Evolutionary conservation across 2,888 invertebrate species (phyloP), one percentile per base, ranked within the genome.

Genomic region (Cheilosia pagana): DNA sequence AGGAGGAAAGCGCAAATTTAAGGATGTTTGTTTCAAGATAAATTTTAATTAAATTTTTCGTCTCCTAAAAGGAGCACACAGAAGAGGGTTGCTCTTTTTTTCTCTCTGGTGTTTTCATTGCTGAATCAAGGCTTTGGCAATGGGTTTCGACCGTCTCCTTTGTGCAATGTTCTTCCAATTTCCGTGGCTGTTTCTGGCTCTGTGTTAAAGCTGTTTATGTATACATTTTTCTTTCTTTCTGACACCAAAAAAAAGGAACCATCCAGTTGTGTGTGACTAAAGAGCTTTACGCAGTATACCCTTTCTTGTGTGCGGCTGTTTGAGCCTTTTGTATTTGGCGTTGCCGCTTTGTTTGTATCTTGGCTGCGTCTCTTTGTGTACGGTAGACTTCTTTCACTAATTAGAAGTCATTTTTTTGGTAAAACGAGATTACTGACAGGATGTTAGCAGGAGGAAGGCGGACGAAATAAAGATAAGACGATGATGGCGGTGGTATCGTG

Each of bases 31-130:
- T 65, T 81, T 53, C 21, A 59, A 59, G 60, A 82, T 82, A 76
- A 67, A 77, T 72, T 82, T 82, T 82, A 78, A 82, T 82, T 82
- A 72, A 82, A 82, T 77, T 78, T 72, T 60, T 71, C 52, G 41
- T 28, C 50, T 57, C 21, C 57, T 21, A 16, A 67, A 41, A 12
- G 41, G 35, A 62, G 55, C 55, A 55, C 45, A 77, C 59, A 52
- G 31, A 28, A 23, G 25, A 68, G 16, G 35, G 31, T 16, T 76
- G 39, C 67, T 39, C 76, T 43, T 52, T 67, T 67, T 48, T 16
- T 31, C 12, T 8, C 1, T 7, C 16, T n/a, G 10, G 21, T 50
- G 23, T 21, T 12, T 39, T 41, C 41, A 39, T 25, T 16, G 28
- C 62, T 41, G 28, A 48, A 14, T 10, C 52, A n/a, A 62, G 45